phyloP scores from a whole-genome alignment of 1,140 invertebrate genomes.

The Drosophila mojavensis region DNA sequence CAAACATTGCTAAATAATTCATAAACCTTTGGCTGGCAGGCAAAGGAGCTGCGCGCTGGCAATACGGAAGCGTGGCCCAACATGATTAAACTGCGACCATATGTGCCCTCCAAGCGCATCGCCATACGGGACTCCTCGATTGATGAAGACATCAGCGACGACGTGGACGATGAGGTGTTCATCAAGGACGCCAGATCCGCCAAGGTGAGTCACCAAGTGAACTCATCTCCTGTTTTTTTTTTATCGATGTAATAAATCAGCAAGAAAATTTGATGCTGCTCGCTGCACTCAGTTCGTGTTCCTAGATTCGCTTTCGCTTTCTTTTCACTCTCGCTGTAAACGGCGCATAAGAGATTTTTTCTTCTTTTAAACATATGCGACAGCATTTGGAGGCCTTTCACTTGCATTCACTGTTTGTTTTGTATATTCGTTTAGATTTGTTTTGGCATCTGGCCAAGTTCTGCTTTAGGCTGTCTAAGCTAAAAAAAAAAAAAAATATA shows the following conservation, averaged over 20 bases:
- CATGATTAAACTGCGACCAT: constrained; percentile 84
- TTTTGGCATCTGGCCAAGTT: no score
- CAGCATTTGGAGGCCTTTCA: neutral
- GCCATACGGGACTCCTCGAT: constrained; percentile 82
- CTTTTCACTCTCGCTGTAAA: neutral
- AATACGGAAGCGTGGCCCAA: constrained; percentile 38
- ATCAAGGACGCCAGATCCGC: constrained; percentile 88
- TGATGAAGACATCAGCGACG: constrained; percentile 84
- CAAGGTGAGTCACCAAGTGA: constrained; percentile 59
- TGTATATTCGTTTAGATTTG: neutral
- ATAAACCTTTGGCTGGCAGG: constrained; percentile 4
- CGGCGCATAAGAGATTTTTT: no score
- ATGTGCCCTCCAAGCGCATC: constrained; percentile 82
- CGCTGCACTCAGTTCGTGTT: neutral
- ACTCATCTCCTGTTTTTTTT: neutral
- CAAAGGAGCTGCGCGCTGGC: constrained; percentile 14
- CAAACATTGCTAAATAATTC: no score
- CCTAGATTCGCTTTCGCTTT: neutral
- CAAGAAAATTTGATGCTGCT: neutral
- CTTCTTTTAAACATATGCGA: neutral
- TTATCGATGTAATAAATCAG: neutral
- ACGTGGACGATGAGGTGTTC: constrained; percentile 92
- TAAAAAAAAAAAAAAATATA: no score
- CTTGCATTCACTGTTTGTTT: neutral
- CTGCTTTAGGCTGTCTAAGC: no score